Evolutionary conservation across 1,140 invertebrate genomes (phyloP).

Genomic region (Leptinotarsa undecemlineata): DNA sequence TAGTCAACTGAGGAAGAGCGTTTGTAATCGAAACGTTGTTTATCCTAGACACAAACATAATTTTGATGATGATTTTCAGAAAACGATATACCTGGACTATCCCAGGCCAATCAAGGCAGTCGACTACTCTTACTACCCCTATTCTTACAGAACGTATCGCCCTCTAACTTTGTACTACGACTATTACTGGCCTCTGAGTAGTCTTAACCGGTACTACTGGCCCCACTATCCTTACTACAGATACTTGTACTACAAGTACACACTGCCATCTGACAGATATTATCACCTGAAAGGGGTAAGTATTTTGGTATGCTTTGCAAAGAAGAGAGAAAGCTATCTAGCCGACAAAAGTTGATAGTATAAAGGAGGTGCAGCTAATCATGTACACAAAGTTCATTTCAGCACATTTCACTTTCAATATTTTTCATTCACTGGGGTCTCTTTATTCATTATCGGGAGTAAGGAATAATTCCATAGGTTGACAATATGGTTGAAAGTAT

Average conservation of each 20-base stretch:
- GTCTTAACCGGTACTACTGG: slow-evolving; percentile 38
- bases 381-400: too few relatives aligned
- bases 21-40: not conserved
- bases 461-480: too few relatives aligned
- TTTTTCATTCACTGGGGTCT: too few relatives aligned
- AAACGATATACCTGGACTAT: slow-evolving; percentile 38
- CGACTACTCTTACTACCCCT: slow-evolving; percentile 36
- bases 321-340: too few relatives aligned
- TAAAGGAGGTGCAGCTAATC: too few relatives aligned
- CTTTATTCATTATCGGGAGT: too few relatives aligned
- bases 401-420: too few relatives aligned
- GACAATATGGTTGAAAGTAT: too few relatives aligned
- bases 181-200: slow-evolving; percentile 38
- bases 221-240: slow-evolving; percentile 40
- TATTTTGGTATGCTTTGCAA: slow-evolving; percentile 5
- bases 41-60: not conserved
- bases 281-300: slow-evolving; percentile 39
- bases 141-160: slow-evolving; percentile 34
- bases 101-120: slow-evolving; percentile 36
- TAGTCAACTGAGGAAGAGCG: not conserved
- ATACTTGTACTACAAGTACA: slow-evolving; percentile 40
- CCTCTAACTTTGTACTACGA: slow-evolving; percentile 38
- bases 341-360: too few relatives aligned
- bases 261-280: slow-evolving; percentile 36
- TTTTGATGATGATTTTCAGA: slow-evolving; percentile 30